Evolutionary conservation across 2,797 vertebrate species (phyloP).

Genomic region (Cirrhinus molitorella): DNA sequence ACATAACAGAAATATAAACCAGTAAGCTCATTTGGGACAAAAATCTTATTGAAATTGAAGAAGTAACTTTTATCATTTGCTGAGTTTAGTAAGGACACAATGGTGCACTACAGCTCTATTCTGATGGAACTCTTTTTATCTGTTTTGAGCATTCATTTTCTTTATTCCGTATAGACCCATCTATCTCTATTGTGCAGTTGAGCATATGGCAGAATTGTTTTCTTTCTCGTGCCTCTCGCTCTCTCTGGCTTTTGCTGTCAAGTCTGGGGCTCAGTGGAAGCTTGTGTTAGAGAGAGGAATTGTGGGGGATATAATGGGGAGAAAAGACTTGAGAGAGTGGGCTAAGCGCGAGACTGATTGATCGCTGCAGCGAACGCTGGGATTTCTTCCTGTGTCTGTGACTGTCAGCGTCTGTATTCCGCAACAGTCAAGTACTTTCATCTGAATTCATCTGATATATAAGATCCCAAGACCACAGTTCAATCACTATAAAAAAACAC

Average conservation of each 20-base stretch:
- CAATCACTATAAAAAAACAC: too few species aligned
- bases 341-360: not conserved
- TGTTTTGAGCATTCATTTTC: constrained; percentile 16
- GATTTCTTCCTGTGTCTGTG: constrained; percentile 6
- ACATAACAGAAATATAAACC: not conserved
- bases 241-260: constrained; percentile 8
- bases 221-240: not conserved
- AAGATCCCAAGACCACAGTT: not conserved
- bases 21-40: not conserved
- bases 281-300: constrained; percentile 5
- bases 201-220: constrained; percentile 19
- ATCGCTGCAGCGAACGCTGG: not conserved
- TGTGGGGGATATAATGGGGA: not conserved
- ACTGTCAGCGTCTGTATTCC: not conserved
- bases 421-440: constrained; percentile 9
- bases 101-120: not conserved
- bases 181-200: constrained; percentile 1
- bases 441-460: constrained; percentile 6
- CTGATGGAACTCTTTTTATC: not conserved
- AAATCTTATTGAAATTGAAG: not conserved
- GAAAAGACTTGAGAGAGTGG: constrained; percentile 2
- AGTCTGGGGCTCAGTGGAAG: constrained; percentile 21
- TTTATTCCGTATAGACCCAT: constrained; percentile 32
- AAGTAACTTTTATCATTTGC: not conserved
- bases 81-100: not conserved